phyloP scores from a whole-genome alignment of 2,797 vertebrate genomes.

The Aplochiton taeniatus region DNA sequence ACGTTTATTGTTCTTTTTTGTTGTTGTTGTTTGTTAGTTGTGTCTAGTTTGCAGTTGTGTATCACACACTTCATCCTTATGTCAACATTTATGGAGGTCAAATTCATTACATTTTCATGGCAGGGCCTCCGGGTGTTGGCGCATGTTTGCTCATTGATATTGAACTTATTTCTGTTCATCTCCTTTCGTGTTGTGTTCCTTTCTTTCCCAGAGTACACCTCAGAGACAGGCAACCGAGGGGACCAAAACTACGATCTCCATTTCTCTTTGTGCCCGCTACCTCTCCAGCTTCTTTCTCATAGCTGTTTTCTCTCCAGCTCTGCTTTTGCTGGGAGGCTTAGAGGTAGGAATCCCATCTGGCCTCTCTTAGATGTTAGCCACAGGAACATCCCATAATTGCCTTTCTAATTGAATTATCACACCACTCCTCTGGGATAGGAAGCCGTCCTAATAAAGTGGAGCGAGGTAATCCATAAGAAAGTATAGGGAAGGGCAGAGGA shows the following conservation, averaged over 20 bases:
- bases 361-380: slow-evolving; percentile 48
- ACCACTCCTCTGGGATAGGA: slow-evolving; percentile 57
- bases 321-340: slow-evolving; percentile 27
- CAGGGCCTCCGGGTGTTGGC: too few relatives aligned
- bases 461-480: slow-evolving; percentile 66
- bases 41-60: too few relatives aligned
- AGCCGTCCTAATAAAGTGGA: slow-evolving; percentile 49
- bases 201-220: slow-evolving; percentile 32
- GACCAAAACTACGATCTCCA: slow-evolving; percentile 15
- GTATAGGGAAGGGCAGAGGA: slow-evolving; percentile 53
- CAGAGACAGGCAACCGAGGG: slow-evolving; percentile 27
- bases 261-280: slow-evolving; percentile 12
- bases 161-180: slow-evolving; percentile 15
- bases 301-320: slow-evolving; percentile 7
- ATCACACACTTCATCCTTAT: too few relatives aligned
- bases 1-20: too few relatives aligned
- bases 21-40: too few relatives aligned
- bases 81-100: too few relatives aligned
- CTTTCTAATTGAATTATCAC: slow-evolving; percentile 73
- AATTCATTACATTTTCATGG: too few relatives aligned
- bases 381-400: slow-evolving; percentile 55
- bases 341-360: slow-evolving; percentile 46
- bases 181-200: slow-evolving; percentile 21
- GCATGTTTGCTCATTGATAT: too few relatives aligned
- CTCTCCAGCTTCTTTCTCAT: background rate